Evolutionary conservation across 1,140 invertebrate genomes (phyloP), one percentile per base, ranked within the genome.

Genomic region (Meloidogyne floridensis): DNA sequence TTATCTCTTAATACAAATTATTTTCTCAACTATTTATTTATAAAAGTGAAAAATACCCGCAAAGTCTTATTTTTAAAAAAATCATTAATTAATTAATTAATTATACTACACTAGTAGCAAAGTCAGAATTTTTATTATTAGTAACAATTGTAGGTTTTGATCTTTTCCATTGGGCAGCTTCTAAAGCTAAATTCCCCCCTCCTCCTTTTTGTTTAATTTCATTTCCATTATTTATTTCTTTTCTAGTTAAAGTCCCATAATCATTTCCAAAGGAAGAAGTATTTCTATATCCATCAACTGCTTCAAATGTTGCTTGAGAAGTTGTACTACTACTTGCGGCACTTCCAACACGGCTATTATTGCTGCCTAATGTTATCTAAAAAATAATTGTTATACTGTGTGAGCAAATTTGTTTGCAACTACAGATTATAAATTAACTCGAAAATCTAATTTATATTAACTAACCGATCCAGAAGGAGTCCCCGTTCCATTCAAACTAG

Each of bases 341-440:
- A 72, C 77, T 79, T 42, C 53, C 65, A 69, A 79, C 77, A 10
- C 77, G 77, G 47, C 77, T 79, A 72, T 76, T 69, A 76, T 59
- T 59, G 15, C 77, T 72, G 15, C 77, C 77, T 18, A 79, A 18
- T 42, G 77, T 79, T 72, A 79, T 72, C 77, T 78, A 10, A 43
- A 43, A 32, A 65, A 0, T 15, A 70, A 70, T 59, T 54, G n/a
- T 6, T 69, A 42, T 51, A 15, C 2, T 32, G 32, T 1, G 32
- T 32, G 32, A 32, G 32, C 32, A 32, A 32, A 65, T 13, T 47
- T 47, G 18, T 20, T 43, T 10, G 54, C 11, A 76, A 51, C 75
- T 20, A 9, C 18, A 20, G 53, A 7, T 18, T 18, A 7, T 18
- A 32, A 32, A 32, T 32, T 32, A 2, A 71, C 32, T 18, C 8